Percentiles rank a stretch among this genome's conserved stretches.
Evolutionary conservation across 2,113 vertebrate species (phyloP).

Genomic region (Petaurus breviceps): DNA sequence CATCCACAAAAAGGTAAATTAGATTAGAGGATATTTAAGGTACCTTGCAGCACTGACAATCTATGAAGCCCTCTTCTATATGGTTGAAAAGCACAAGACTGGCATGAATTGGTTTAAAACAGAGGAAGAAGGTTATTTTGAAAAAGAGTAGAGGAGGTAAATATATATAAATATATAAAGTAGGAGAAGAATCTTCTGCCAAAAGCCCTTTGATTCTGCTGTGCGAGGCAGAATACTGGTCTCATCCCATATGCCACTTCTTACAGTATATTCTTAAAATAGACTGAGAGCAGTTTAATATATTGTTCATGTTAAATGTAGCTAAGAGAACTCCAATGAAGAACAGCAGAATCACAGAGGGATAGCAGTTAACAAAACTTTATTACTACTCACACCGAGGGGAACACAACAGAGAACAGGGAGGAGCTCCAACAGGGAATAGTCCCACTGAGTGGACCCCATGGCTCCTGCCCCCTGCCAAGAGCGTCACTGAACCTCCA

Average conservation of each 20-base stretch:
- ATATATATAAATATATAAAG: background rate
- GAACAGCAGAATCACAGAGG: background rate
- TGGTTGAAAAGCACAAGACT: background rate
- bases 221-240: background rate
- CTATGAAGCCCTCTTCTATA: background rate
- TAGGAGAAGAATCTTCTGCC: background rate
- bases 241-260: background rate
- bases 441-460: too few relatives aligned
- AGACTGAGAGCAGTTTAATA: background rate
- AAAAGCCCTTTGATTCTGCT: background rate
- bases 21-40: too few relatives aligned
- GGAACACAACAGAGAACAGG: background rate
- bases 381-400: background rate
- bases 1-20: background rate
- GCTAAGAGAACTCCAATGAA: background rate
- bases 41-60: background rate
- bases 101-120: background rate
- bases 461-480: background rate
- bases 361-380: background rate
- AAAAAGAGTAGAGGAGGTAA: background rate
- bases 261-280: background rate
- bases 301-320: background rate
- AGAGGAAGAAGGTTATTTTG: background rate
- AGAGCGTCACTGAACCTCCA: background rate
- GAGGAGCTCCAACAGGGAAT: background rate